A percentile compares a stretch with the other conserved stretches of the same genome.
Conservation (phyloP, 2,888 invertebrate species). For the Cerastis leucographa region DNA sequence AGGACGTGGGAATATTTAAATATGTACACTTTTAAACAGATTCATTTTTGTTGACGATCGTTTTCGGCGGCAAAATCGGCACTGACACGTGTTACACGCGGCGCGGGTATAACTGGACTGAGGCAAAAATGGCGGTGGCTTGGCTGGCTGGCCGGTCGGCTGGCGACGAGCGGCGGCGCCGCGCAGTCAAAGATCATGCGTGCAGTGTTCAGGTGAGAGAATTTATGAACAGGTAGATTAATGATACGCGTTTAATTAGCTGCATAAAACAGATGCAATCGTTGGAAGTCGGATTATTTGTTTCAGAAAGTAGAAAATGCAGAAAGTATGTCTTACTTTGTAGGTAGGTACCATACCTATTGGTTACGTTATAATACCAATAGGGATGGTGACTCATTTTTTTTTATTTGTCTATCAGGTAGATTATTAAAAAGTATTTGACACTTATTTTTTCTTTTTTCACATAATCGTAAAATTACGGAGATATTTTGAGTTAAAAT, state of each 20-base stretch:
- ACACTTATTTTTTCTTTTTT: too few relatives aligned
- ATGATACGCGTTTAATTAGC: slow-evolving; percentile 45
- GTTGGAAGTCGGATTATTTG: background rate
- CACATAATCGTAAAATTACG: too few relatives aligned
- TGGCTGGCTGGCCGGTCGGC: slow-evolving; percentile 62
- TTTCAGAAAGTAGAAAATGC: slow-evolving; percentile 11
- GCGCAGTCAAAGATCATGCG: slow-evolving; percentile 81
- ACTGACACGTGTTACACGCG: slow-evolving; percentile 70
- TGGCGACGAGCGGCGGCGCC: slow-evolving; percentile 68
- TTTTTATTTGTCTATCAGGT: too few relatives aligned
- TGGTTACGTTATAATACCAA: too few relatives aligned
- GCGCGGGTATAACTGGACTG: slow-evolving; percentile 83
- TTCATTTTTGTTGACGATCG: slow-evolving; percentile 79
- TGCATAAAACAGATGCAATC: slow-evolving; percentile 30
- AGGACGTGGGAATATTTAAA: slow-evolving; percentile 65
- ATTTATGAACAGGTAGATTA: slow-evolving; percentile 49
- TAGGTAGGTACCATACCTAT: too few relatives aligned
- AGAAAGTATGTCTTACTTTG: background rate
- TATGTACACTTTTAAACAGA: slow-evolving; percentile 69
- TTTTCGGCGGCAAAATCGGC: slow-evolving; percentile 66
- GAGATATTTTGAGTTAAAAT: too few relatives aligned
- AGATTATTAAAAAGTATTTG: too few relatives aligned
- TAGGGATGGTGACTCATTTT: too few relatives aligned
- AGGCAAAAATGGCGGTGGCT: slow-evolving; percentile 80
- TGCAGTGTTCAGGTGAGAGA: slow-evolving; percentile 72